phyloP scores from a whole-genome alignment of 2,797 vertebrate species.

The Synaphobranchus kaupii region DNA sequence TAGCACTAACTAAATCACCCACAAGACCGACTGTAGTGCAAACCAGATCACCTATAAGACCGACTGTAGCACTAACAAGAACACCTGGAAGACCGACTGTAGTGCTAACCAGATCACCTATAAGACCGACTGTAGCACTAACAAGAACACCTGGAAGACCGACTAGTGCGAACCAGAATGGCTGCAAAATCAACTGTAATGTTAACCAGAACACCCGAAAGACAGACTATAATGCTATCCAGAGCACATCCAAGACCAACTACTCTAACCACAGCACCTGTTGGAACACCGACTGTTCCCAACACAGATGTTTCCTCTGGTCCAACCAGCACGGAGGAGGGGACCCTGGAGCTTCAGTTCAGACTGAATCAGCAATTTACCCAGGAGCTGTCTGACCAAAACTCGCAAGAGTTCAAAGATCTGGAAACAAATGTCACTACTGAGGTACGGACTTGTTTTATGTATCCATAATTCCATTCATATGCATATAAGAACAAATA shows the following conservation, averaged over 20 bases:
- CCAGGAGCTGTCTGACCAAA: not conserved
- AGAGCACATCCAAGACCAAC: not conserved
- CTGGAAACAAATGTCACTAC: not conserved
- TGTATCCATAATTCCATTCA: too few relatives aligned
- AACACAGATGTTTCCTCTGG: not conserved
- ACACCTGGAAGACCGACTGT: too few relatives aligned
- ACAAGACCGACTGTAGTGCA: too few relatives aligned
- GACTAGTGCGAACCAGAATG: not conserved
- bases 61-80: too few relatives aligned
- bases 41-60: not conserved
- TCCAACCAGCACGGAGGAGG: not conserved
- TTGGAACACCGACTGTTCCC: not conserved
- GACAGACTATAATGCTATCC: not conserved
- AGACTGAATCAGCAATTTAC: slow-evolving; percentile 7
- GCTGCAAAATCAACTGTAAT: not conserved
- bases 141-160: too few relatives aligned
- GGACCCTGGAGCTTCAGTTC: not conserved
- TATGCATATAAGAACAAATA: too few relatives aligned
- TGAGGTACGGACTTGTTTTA: too few relatives aligned
- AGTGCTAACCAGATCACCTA: not conserved
- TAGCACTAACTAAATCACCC: too few relatives aligned
- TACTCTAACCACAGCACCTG: too few relatives aligned
- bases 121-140: not conserved
- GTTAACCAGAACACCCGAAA: not conserved
- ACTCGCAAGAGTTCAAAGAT: not conserved